Conservation (phyloP, 2,797 vertebrate genomes). For the Cetoscarus ocellatus region DNA sequence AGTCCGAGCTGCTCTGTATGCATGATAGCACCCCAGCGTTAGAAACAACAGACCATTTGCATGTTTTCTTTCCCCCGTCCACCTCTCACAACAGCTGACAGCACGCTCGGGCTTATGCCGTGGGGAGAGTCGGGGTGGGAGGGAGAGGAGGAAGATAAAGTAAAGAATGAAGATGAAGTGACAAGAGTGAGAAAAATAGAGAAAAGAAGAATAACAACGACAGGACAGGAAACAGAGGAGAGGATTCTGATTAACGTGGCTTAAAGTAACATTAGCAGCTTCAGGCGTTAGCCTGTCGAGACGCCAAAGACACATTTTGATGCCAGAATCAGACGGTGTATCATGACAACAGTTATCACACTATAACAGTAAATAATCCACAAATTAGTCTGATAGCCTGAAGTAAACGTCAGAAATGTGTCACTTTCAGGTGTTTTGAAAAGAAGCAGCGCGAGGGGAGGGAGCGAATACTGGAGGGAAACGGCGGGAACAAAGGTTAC, state of each 20-base stretch:
- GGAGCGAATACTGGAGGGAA: conserved; percentile 18
- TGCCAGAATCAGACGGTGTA: neutral
- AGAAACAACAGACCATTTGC: conserved; percentile 30
- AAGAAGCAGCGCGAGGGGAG: neutral
- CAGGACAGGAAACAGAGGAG: neutral
- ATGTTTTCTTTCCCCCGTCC: conserved; percentile 16
- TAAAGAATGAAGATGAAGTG: too few relatives aligned
- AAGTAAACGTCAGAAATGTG: conserved; percentile 3
- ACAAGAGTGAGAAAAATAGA: conserved; percentile 5
- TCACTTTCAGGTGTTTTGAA: conserved; percentile 30
- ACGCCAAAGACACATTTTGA: neutral
- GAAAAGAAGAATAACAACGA: conserved; percentile 12
- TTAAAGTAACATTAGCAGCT: conserved; percentile 44
- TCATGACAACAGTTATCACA: neutral
- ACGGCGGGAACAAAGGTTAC: conserved; percentile 37
- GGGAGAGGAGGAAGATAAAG: neutral
- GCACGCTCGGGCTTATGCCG: conserved; percentile 26
- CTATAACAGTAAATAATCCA: neutral
- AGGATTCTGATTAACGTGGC: conserved; percentile 22
- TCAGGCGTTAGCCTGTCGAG: neutral
- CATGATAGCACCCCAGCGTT: conserved; percentile 5
- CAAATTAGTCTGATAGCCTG: conserved; percentile 7
- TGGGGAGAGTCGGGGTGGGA: neutral
- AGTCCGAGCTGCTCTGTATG: conserved; percentile 35
- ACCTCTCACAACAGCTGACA: conserved; percentile 23